phyloP scores from a whole-genome alignment of 64 coral and sea anemone genomes.

The Platygyra sinensis region DNA sequence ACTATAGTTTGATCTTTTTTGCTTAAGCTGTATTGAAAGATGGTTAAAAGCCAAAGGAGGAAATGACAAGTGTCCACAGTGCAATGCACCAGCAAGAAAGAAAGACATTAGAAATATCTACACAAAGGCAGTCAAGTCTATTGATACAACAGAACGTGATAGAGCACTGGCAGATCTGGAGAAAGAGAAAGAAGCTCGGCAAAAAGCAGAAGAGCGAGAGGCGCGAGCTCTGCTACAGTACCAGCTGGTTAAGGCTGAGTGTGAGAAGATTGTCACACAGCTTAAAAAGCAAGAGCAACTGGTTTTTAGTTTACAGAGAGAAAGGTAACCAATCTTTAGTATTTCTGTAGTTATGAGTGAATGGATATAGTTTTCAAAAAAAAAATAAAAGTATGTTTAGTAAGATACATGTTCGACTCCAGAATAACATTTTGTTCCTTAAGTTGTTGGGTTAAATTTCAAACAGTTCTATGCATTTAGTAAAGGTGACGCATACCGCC shows the following conservation, averaged over 20 bases:
- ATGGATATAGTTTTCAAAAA: too few species aligned
- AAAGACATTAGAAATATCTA: constrained; percentile 93
- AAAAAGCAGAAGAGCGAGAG: constrained; percentile 84
- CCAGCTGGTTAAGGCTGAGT: constrained; percentile 80
- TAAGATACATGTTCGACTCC: too few species aligned
- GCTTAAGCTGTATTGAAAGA: constrained; percentile 84
- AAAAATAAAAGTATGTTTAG: too few species aligned
- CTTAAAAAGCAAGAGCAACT: constrained; percentile 71
- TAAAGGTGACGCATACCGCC: too few species aligned
- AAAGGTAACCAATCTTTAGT: constrained; percentile 19
- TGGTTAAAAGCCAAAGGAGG: constrained; percentile 79
- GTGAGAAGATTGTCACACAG: constrained; percentile 74
- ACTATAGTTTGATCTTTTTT: constrained; percentile 28
- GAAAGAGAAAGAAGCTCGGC: constrained; percentile 67
- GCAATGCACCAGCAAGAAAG: constrained; percentile 88
- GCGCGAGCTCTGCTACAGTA: constrained; percentile 88
- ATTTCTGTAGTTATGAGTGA: too few species aligned
- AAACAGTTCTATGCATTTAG: too few species aligned
- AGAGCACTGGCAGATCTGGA: constrained; percentile 83
- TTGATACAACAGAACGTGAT: constrained; percentile 93
- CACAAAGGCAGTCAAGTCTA: constrained; percentile 88
- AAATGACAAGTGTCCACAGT: constrained; percentile 93
- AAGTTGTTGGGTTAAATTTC: too few species aligned
- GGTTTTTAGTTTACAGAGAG: constrained; percentile 49
- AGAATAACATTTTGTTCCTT: too few species aligned